Percentiles rank a stretch among this genome's conserved stretches.
These are phyloP conservation scores for Cylindroiulus punctatus DNA, from an alignment of 2,888 invertebrate genomes.

Conservation along the genomic window DNA sequence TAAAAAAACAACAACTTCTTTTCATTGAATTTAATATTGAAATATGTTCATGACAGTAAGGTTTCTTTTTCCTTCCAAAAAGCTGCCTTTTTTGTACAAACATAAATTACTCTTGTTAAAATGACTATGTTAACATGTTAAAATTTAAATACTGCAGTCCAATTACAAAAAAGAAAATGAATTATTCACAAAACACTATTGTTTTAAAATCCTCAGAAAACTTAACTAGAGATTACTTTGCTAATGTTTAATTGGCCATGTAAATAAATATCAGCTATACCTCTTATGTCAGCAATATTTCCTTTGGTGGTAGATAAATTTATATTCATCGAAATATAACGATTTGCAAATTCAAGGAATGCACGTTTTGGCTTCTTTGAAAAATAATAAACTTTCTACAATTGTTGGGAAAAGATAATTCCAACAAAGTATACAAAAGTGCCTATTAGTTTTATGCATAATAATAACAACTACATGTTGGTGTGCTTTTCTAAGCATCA, in stretches of 20 bases:
- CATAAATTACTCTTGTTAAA: conserved; percentile 25
- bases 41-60: conserved; percentile 36
- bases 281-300: conserved; percentile 23
- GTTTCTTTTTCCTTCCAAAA: conserved; percentile 14
- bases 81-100: conserved; percentile 39
- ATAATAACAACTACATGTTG: conserved; percentile 19
- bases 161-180: conserved; percentile 19
- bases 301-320: background rate
- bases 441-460: background rate
- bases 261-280: conserved; percentile 8
- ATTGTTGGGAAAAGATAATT: background rate
- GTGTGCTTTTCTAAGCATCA: background rate
- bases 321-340: background rate
- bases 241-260: conserved; percentile 15
- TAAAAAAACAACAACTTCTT: background rate
- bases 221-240: conserved; percentile 33
- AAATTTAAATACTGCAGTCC: conserved; percentile 24
- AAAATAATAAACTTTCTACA: background rate
- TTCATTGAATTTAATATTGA: conserved; percentile 44
- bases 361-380: background rate
- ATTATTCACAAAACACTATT: conserved; percentile 23
- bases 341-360: background rate
- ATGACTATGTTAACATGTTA: conserved; percentile 17
- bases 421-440: conserved; percentile 30
- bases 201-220: conserved; percentile 10